Evolutionary conservation across 2,797 vertebrate species (phyloP).

Genomic region (Sarcophilus harrisii): DNA sequence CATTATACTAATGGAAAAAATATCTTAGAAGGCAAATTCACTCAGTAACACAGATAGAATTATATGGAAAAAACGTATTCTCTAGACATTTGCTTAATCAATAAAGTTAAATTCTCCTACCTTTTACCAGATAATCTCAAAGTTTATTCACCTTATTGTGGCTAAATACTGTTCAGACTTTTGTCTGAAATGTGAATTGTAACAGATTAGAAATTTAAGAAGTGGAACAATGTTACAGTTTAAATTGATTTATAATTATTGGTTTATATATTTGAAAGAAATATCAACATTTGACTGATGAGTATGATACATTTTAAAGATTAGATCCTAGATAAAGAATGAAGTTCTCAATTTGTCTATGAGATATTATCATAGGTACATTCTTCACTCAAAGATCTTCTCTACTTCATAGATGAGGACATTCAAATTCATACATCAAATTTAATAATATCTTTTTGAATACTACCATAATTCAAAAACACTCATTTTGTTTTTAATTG

Average conservation of each 20-base stretch:
- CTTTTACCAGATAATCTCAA: background rate
- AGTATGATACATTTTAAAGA: background rate
- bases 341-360: background rate
- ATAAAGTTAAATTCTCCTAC: background rate
- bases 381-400: background rate
- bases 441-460: background rate
- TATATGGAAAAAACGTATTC: background rate
- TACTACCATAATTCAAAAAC: background rate
- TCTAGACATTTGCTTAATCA: background rate
- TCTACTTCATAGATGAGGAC: constrained; percentile 6
- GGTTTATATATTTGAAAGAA: background rate
- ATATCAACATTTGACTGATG: background rate
- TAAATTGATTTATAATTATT: background rate
- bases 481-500: background rate
- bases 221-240: background rate
- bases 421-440: background rate
- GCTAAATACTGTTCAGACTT: background rate
- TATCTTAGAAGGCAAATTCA: background rate
- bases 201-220: background rate
- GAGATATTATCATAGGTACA: background rate
- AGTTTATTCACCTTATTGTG: background rate
- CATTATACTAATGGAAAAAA: background rate
- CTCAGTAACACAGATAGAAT: background rate
- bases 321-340: constrained; percentile 24
- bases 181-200: background rate